Evolutionary conservation across 2,113 vertebrate species (phyloP).

Genomic region (Embiotoca jacksoni): DNA sequence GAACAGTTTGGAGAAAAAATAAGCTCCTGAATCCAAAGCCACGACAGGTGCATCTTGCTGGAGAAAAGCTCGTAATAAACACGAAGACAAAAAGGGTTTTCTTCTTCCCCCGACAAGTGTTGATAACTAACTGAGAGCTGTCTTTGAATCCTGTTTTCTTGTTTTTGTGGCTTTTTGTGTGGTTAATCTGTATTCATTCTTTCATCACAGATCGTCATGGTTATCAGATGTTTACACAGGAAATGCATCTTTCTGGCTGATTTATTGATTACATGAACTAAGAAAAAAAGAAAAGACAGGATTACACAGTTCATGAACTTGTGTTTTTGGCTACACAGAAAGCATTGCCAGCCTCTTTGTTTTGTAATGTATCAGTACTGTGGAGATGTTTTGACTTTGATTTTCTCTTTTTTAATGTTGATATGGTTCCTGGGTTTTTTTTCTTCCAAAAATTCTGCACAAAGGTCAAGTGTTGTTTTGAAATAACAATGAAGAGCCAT

Average conservation of each 20-base stretch:
- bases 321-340: constrained; percentile 58
- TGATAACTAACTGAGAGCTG: constrained; percentile 46
- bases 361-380: constrained; percentile 79
- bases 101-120: constrained; percentile 22
- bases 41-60: constrained; percentile 16
- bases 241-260: constrained; percentile 60
- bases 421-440: constrained; percentile 58
- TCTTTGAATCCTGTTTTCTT: constrained; percentile 60
- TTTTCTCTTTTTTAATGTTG: constrained; percentile 64
- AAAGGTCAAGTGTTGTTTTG: constrained; percentile 81
- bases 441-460: constrained; percentile 59
- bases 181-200: constrained; percentile 60
- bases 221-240: constrained; percentile 72
- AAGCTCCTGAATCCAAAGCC: constrained; percentile 32
- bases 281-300: constrained; percentile 47
- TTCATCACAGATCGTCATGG: constrained; percentile 59
- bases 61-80: constrained; percentile 33
- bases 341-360: constrained; percentile 69
- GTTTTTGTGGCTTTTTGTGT: constrained; percentile 65
- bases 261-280: constrained; percentile 54
- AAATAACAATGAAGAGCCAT: constrained; percentile 32
- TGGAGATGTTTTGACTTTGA: constrained; percentile 65
- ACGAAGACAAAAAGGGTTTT: constrained; percentile 20
- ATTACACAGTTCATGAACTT: constrained; percentile 42
- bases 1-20: background rate